Percentiles rank a stretch among this genome's conserved stretches.
phyloP scores from a whole-genome alignment of 2,113 vertebrate species.

The Psittacula cyanocephala region DNA sequence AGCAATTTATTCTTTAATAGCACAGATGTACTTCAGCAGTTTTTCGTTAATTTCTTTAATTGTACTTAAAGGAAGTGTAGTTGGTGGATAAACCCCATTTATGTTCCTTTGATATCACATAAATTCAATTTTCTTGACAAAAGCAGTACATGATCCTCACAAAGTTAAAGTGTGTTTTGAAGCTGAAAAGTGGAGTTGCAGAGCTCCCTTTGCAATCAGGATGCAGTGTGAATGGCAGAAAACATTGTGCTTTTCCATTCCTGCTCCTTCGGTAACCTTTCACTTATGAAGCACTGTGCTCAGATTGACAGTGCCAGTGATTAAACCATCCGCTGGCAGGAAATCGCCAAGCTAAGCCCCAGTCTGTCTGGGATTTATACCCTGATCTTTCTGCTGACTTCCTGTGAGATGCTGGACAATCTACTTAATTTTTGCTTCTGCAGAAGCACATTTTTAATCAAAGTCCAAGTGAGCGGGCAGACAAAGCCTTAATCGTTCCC shows the following conservation, averaged over 20 bases:
- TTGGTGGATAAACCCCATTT: background rate
- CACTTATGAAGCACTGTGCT: background rate
- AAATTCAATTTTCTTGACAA: background rate
- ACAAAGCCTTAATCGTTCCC: background rate
- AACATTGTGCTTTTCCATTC: background rate
- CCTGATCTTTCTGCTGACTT: background rate
- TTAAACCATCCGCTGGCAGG: background rate
- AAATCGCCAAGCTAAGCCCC: background rate
- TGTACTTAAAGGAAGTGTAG: background rate
- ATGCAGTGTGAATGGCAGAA: background rate
- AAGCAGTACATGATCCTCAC: background rate
- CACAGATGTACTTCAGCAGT: background rate
- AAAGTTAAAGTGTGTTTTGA: background rate
- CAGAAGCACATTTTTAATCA: slow-evolving; percentile 12
- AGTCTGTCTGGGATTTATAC: background rate
- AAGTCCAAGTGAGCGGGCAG: background rate
- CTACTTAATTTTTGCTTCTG: background rate
- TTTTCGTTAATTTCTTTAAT: background rate
- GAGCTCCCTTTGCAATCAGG: background rate
- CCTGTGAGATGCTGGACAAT: background rate
- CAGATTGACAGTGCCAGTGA: background rate
- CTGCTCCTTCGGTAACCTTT: background rate
- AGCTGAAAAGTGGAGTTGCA: background rate
- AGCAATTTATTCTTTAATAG: background rate
- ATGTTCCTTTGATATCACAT: background rate